These are phyloP conservation scores for Sternarchorhynchus goeldii DNA, from an alignment of 2,797 vertebrate species.

Conservation along the genomic window DNA sequence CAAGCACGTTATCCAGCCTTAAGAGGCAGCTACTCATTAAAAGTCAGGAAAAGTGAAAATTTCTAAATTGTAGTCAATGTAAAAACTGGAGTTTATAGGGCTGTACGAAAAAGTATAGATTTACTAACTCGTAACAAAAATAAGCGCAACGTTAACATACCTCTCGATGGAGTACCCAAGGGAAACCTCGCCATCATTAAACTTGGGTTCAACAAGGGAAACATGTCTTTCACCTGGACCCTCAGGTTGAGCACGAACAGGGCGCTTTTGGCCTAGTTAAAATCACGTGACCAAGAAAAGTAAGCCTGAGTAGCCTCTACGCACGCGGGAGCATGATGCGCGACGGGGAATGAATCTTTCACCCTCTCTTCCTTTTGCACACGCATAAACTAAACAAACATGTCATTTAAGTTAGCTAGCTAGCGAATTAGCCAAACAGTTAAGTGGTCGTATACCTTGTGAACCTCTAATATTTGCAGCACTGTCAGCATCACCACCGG, in stretches of 20 bases:
- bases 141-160: not conserved
- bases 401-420: too few species aligned
- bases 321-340: not conserved
- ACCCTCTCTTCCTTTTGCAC: too few species aligned
- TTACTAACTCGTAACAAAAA: not conserved
- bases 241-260: slow-evolving; percentile 37
- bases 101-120: too few species aligned
- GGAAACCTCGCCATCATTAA: slow-evolving; percentile 31
- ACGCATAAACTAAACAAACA: too few species aligned
- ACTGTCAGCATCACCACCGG: slow-evolving; percentile 30
- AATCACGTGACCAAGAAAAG: not conserved
- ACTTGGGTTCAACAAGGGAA: slow-evolving; percentile 47
- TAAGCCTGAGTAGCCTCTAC: not conserved
- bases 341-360: too few species aligned
- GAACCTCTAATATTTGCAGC: slow-evolving; percentile 44
- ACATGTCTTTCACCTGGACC: slow-evolving; percentile 48
- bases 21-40: not conserved
- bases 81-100: too few species aligned
- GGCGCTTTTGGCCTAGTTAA: slow-evolving; percentile 32
- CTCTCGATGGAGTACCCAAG: slow-evolving; percentile 59
- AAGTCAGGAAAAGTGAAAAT: not conserved
- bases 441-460: slow-evolving; percentile 35
- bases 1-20: too few species aligned
- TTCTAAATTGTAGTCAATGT: too few species aligned
- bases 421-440: too few species aligned